phyloP scores from a whole-genome alignment of 2,113 vertebrate species.

The Xenopus borealis region DNA sequence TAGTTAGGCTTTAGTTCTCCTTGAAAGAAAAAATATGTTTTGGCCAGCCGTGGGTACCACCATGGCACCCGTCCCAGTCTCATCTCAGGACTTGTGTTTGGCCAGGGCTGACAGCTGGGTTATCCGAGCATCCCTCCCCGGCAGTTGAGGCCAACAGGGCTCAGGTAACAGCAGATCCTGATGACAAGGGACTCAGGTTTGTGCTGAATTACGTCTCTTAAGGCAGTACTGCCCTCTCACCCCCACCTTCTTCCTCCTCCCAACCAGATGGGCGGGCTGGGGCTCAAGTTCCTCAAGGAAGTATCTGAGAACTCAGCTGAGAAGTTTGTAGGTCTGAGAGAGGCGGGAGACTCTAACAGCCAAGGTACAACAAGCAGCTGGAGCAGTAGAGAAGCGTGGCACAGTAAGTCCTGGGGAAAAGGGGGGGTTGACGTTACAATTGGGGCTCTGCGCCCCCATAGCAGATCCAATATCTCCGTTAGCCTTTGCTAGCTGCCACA shows the following conservation, averaged over 20 bases:
- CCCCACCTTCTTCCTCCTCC: constrained; percentile 1
- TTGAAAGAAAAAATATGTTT: too few species aligned
- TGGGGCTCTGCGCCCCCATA: not conserved
- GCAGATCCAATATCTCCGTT: too few species aligned
- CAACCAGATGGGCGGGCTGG: constrained; percentile 13
- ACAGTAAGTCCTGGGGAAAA: not conserved
- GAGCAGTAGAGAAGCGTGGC: not conserved
- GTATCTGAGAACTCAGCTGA: constrained; percentile 28
- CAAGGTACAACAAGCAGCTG: constrained; percentile 15
- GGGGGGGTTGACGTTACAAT: not conserved
- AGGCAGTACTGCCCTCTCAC: constrained; percentile 1
- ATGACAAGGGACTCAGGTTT: constrained; percentile 11
- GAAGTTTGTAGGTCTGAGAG: constrained; percentile 34
- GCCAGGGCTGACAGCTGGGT: too few species aligned
- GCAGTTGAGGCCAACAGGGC: too few species aligned
- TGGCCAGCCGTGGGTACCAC: too few species aligned
- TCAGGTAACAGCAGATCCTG: not conserved
- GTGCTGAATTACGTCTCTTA: not conserved
- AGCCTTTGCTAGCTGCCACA: too few species aligned
- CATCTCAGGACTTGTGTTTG: too few species aligned
- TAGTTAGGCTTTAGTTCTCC: too few species aligned
- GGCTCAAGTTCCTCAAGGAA: constrained; percentile 43
- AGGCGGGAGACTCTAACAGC: constrained; percentile 25
- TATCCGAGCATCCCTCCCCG: too few species aligned
- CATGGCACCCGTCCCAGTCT: too few species aligned